Percentiles rank a stretch among this genome's conserved stretches.
Conservation (phyloP, 2,113 vertebrate species). For the Lophura nycthemera region DNA sequence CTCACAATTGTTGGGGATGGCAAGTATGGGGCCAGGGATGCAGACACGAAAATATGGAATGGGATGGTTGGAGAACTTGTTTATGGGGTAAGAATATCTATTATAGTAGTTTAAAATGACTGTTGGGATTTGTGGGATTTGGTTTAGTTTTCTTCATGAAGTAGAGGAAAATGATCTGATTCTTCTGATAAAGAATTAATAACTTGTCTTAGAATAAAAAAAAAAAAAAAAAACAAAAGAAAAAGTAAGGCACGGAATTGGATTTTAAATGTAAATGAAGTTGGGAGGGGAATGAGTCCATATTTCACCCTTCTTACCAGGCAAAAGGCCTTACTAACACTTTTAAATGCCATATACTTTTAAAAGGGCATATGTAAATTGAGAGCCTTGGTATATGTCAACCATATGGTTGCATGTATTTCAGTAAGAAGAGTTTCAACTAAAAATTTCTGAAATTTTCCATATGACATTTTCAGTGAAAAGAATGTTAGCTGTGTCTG, state of each 20-base stretch:
- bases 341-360: not conserved
- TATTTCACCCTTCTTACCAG: not conserved
- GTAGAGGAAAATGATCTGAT: not conserved
- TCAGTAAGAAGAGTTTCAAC: not conserved
- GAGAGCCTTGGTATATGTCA: not conserved
- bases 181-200: not conserved
- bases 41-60: slow-evolving; percentile 99
- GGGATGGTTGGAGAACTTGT: slow-evolving; percentile 99
- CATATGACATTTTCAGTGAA: not conserved
- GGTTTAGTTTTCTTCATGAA: not conserved
- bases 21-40: slow-evolving; percentile 98
- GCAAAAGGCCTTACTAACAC: not conserved
- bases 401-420: not conserved
- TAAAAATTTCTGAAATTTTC: slow-evolving; percentile 3
- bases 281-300: not conserved
- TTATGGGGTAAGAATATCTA: slow-evolving; percentile 90
- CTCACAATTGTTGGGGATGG: slow-evolving; percentile 96
- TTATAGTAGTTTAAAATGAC: slow-evolving; percentile 18
- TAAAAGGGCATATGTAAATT: not conserved
- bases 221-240: not conserved
- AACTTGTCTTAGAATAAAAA: not conserved
- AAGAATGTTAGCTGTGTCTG: not conserved
- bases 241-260: not conserved
- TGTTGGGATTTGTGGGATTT: not conserved
- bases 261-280: not conserved